Percentiles rank a stretch among this genome's conserved stretches.
phyloP scores from a whole-genome alignment of 2,113 vertebrate species.

The Ceyx melanurus region DNA sequence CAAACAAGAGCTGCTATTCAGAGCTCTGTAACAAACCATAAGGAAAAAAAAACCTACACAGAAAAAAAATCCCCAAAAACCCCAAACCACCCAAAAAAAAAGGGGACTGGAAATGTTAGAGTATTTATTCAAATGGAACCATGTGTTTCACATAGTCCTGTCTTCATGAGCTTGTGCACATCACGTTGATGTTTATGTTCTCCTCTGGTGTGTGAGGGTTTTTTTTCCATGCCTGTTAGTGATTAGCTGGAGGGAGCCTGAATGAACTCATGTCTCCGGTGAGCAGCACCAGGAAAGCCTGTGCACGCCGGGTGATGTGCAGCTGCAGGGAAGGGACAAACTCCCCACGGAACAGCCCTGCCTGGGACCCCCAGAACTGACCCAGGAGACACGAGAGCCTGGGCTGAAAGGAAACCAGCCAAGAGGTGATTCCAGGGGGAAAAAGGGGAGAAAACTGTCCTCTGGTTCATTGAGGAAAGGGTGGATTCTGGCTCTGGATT shows the following conservation, averaged over 20 bases:
- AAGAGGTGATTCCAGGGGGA: not conserved
- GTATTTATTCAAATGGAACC: constrained; percentile 53
- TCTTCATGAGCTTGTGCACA: constrained; percentile 49
- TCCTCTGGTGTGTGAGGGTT: constrained; percentile 49
- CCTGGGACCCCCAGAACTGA: not conserved
- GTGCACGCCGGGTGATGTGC: not conserved
- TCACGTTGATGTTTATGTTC: constrained; percentile 64
- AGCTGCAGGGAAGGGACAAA: not conserved
- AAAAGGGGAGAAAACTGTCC: not conserved
- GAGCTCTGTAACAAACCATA: not conserved
- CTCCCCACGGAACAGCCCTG: not conserved
- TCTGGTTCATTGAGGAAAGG: not conserved
- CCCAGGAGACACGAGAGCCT: fast-evolving
- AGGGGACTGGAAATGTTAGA: constrained; percentile 18
- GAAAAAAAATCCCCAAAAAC: not conserved
- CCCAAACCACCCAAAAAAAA: no score
- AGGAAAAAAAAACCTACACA: not conserved
- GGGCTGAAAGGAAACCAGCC: not conserved
- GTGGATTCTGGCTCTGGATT: not conserved
- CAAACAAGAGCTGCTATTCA: constrained; percentile 25
- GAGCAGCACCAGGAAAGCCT: constrained; percentile 36
- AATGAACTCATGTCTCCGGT: constrained; percentile 64
- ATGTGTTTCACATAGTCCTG: constrained; percentile 52
- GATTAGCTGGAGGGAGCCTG: constrained; percentile 34
- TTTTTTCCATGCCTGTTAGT: constrained; percentile 62